Evolutionary conservation across 2,888 invertebrate species (phyloP).

Genomic region (Dasypogon diadema): DNA sequence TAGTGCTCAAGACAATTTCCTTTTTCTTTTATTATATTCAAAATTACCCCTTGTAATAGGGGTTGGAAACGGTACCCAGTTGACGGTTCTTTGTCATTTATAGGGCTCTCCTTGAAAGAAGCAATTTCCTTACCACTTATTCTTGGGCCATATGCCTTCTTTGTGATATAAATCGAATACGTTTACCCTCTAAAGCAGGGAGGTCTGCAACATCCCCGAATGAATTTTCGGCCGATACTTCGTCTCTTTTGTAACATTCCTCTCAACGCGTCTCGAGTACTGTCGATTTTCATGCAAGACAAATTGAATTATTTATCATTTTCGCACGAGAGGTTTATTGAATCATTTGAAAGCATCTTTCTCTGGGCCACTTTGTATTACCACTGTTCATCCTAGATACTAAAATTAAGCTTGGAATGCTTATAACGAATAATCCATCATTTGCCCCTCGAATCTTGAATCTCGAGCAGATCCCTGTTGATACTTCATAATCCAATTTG

Average conservation of each 20-base stretch:
- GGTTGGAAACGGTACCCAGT: background rate
- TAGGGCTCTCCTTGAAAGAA: slow-evolving; percentile 21
- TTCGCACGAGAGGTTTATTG: slow-evolving; percentile 50
- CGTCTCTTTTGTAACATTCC: background rate
- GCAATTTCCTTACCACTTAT: slow-evolving; percentile 38
- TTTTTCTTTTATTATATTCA: slow-evolving; percentile 23
- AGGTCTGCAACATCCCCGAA: slow-evolving; percentile 27
- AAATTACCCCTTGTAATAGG: slow-evolving; percentile 36
- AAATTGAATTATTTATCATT: slow-evolving; percentile 50
- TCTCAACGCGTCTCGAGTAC: background rate
- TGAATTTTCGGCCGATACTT: slow-evolving; percentile 26
- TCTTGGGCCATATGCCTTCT: slow-evolving; percentile 35
- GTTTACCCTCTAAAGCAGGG: slow-evolving; percentile 15
- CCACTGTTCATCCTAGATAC: slow-evolving; percentile 32
- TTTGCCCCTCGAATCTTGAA: slow-evolving; percentile 29
- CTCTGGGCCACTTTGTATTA: slow-evolving; percentile 30
- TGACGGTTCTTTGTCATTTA: slow-evolving; percentile 33
- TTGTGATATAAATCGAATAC: slow-evolving; percentile 45
- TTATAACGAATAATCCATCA: slow-evolving; percentile 47
- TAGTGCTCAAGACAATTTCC: slow-evolving; percentile 1
- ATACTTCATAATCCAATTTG: slow-evolving; percentile 49
- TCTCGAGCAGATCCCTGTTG: slow-evolving; percentile 30
- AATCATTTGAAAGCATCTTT: slow-evolving; percentile 32
- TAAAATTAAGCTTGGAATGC: slow-evolving; percentile 33
- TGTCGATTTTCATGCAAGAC: slow-evolving; percentile 38